phyloP scores from a whole-genome alignment of 2,797 vertebrate genomes.

The Micrastur ruficollis region DNA sequence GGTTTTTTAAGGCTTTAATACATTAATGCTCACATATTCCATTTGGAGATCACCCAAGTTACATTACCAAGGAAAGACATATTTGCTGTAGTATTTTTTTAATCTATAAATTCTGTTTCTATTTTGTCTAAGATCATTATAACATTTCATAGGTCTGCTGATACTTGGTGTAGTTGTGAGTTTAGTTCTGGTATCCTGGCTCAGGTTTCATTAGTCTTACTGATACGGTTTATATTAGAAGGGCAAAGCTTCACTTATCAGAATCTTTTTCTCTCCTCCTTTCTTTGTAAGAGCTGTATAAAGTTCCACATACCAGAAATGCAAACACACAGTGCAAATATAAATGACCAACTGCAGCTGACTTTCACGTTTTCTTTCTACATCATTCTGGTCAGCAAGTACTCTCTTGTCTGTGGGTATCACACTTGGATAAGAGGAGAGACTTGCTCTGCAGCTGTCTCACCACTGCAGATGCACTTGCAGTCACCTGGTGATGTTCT shows the following conservation, averaged over 20 bases:
- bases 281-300: background rate
- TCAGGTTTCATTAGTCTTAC: background rate
- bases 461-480: background rate
- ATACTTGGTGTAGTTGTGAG: background rate
- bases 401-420: background rate
- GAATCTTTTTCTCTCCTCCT: background rate
- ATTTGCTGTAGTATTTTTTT: background rate
- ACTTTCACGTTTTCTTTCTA: background rate
- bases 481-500: background rate
- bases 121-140: background rate
- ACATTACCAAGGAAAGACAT: background rate
- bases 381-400: background rate
- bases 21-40: background rate
- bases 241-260: background rate
- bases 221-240: background rate
- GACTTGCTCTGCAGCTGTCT: background rate
- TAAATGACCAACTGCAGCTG: background rate
- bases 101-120: background rate
- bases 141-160: background rate
- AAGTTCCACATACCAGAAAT: background rate
- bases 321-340: slow-evolving; percentile 1
- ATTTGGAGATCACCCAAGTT: background rate
- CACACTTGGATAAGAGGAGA: background rate
- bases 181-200: background rate
- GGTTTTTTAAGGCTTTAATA: background rate